A percentile compares a stretch with the other conserved stretches of the same genome.
These are phyloP conservation scores for Thyatira batis DNA, from an alignment of 2,888 invertebrate species.

Conservation along the genomic window DNA sequence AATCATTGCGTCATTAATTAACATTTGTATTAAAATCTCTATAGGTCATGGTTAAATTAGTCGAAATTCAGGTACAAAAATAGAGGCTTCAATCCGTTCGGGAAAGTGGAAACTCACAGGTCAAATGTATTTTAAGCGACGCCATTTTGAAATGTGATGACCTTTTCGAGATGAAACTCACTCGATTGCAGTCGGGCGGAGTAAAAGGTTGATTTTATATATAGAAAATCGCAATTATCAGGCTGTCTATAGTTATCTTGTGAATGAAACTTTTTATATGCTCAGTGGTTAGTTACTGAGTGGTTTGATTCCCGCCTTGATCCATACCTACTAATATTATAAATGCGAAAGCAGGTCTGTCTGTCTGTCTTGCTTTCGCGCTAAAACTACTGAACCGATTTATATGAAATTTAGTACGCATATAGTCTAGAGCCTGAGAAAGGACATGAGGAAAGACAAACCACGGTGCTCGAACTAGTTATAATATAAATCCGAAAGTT, in stretches of 20 bases:
- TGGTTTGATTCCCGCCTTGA: neutral
- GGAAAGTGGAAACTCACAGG: neutral
- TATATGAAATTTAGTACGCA: no score
- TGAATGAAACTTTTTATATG: neutral
- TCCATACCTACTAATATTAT: no score
- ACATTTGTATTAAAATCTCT: neutral
- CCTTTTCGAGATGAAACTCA: slow-evolving; percentile 9
- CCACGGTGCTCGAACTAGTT: no score
- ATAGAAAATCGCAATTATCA: slow-evolving; percentile 20
- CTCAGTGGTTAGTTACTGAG: neutral
- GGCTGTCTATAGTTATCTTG: slow-evolving; percentile 1
- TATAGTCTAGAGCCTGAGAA: no score
- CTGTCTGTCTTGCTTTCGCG: no score
- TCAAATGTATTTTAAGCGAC: neutral
- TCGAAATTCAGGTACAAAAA: neutral
- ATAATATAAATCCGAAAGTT: no score
- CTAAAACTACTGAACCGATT: no score
- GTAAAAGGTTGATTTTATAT: slow-evolving; percentile 28
- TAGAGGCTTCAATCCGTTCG: neutral
- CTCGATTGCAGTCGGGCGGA: slow-evolving; percentile 15
- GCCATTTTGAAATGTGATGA: neutral
- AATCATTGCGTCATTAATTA: no score
- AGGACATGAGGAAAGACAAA: no score
- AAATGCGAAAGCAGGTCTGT: no score
- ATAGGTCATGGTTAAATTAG: neutral